phyloP scores from a whole-genome alignment of 1,140 invertebrate genomes.

The Wasmannia auropunctata region DNA sequence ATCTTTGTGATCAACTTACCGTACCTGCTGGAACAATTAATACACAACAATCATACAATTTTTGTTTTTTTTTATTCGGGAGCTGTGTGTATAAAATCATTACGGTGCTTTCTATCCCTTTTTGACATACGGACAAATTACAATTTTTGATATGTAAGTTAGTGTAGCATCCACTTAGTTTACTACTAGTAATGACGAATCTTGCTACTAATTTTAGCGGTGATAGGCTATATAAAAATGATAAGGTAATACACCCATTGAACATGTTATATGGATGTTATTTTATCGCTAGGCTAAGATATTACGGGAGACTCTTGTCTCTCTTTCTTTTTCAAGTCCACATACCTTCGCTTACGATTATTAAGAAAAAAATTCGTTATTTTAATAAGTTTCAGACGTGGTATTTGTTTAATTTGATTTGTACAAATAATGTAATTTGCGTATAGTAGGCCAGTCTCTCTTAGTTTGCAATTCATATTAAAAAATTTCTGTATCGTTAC shows the following conservation, averaged over 20 bases:
- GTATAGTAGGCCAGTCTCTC: slow-evolving; percentile 39
- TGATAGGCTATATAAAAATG: slow-evolving; percentile 46
- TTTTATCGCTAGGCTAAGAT: neutral
- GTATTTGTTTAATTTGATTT: neutral
- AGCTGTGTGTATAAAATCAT: slow-evolving; percentile 60
- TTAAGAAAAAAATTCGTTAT: neutral
- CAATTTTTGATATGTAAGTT: slow-evolving; percentile 63
- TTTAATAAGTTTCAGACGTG: slow-evolving; percentile 41
- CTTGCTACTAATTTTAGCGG: slow-evolving; percentile 34
- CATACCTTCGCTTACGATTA: too few relatives aligned
- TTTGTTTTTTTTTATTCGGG: slow-evolving; percentile 46
- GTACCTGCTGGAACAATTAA: slow-evolving; percentile 71
- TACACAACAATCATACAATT: slow-evolving; percentile 62
- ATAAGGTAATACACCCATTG: slow-evolving; percentile 5
- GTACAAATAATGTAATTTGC: slow-evolving; percentile 21
- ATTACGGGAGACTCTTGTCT: neutral
- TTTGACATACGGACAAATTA: slow-evolving; percentile 31
- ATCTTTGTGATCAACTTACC: slow-evolving; percentile 68
- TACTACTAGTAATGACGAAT: slow-evolving; percentile 27
- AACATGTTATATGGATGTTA: neutral
- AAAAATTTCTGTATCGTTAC: slow-evolving; percentile 1
- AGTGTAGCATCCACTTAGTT: slow-evolving; percentile 58
- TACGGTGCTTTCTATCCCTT: slow-evolving; percentile 63
- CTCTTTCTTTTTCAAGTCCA: neutral
- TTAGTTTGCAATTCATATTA: slow-evolving; percentile 8